Percentiles rank a stretch among this genome's conserved stretches.
These are phyloP conservation scores for Cephus sareptanus DNA, from an alignment of 2,888 invertebrate species.

Conservation along the genomic window DNA sequence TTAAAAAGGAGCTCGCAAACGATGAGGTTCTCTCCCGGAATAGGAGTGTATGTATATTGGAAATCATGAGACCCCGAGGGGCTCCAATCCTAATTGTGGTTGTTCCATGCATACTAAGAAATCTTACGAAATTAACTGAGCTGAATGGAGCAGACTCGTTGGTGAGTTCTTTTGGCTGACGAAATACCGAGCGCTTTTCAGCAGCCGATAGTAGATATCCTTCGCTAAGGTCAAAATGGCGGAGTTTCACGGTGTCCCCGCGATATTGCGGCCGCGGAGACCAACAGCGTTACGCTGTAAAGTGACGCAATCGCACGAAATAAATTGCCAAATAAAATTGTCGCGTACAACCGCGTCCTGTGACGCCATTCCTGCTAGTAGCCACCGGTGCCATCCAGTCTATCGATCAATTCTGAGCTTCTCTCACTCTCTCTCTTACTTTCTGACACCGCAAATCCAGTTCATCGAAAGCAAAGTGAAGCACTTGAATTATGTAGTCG, in stretches of 20 bases:
- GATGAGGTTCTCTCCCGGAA: background rate
- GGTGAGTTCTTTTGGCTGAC: conserved; percentile 12
- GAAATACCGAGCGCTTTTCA: conserved; percentile 22
- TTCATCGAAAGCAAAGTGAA: background rate
- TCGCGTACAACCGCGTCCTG: background rate
- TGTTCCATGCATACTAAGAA: conserved; percentile 3
- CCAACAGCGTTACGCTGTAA: conserved; percentile 28
- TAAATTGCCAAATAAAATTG: conserved; percentile 39
- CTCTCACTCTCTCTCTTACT: background rate
- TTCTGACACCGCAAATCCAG: background rate
- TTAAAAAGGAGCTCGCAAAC: conserved; percentile 22
- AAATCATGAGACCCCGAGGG: background rate
- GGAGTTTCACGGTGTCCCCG: conserved; percentile 29
- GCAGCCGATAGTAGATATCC: conserved; percentile 54
- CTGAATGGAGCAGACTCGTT: background rate
- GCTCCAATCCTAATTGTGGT: background rate
- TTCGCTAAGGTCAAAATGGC: conserved; percentile 63
- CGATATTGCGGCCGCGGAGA: conserved; percentile 39
- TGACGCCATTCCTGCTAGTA: background rate
- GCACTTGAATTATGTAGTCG: background rate
- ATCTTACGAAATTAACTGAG: conserved; percentile 37
- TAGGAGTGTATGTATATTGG: background rate
- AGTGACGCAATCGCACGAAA: conserved; percentile 45
- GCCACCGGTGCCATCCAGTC: background rate
- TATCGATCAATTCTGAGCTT: background rate